These are phyloP conservation scores for Struthio camelus DNA, from an alignment of 2,113 vertebrate species.

Conservation along the genomic window DNA sequence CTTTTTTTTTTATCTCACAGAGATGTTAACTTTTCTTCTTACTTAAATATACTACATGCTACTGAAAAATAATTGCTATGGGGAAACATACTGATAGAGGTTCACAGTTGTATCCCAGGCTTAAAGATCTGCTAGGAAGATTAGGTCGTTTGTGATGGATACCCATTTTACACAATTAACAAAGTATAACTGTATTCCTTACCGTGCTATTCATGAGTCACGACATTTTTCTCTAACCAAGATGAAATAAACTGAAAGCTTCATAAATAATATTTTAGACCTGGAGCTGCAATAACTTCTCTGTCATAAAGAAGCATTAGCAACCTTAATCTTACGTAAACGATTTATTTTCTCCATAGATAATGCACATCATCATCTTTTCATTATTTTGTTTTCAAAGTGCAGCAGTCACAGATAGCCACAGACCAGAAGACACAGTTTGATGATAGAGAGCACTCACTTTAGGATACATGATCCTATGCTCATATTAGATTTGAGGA, in stretches of 20 bases:
- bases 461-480: not conserved
- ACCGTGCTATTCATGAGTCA: rapidly evolving
- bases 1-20: not conserved
- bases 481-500: not conserved
- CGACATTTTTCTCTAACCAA: not conserved
- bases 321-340: not conserved
- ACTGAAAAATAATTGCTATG: not conserved
- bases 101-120: rapidly evolving
- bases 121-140: too few species aligned
- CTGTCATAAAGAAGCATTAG: not conserved
- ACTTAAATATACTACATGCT: rapidly evolving
- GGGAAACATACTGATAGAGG: rapidly evolving
- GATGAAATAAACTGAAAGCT: not conserved
- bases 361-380: rapidly evolving
- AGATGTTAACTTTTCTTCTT: not conserved
- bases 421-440: rapidly evolving
- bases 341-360: not conserved
- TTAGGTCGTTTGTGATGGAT: rapidly evolving
- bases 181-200: rapidly evolving
- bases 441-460: rapidly evolving
- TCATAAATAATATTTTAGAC: not conserved
- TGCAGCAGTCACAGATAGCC: not conserved
- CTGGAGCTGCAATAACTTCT: not conserved
- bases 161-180: rapidly evolving
- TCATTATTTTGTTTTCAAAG: not conserved